phyloP scores from a whole-genome alignment of 2,113 vertebrate species.

The Ophiodon elongatus region DNA sequence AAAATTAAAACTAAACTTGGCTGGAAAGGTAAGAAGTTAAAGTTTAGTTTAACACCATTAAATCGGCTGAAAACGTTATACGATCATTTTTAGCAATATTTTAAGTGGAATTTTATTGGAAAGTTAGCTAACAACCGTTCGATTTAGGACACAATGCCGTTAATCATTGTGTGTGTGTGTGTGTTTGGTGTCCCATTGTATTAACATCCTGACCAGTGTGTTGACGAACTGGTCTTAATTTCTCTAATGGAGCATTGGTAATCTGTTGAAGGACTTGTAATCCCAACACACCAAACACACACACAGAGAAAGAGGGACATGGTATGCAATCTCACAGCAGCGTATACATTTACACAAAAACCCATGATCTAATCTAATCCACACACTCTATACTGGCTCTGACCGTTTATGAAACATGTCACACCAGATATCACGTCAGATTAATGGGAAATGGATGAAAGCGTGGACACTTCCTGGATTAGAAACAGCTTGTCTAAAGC shows the following conservation, averaged over 20 bases:
- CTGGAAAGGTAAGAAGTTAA: too few relatives aligned
- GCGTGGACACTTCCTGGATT: constrained; percentile 41
- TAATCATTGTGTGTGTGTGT: background rate
- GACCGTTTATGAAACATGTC: constrained; percentile 59
- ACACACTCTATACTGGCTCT: constrained; percentile 33
- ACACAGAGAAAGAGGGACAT: constrained; percentile 8
- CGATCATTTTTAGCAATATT: too few relatives aligned
- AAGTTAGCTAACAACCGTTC: too few relatives aligned
- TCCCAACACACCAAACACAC: constrained; percentile 28
- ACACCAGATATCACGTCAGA: constrained; percentile 51
- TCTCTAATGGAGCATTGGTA: constrained; percentile 52
- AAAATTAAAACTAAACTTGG: too few relatives aligned
- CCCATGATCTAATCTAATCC: constrained; percentile 69
- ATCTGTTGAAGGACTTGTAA: constrained; percentile 56
- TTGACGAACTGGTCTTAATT: constrained; percentile 1
- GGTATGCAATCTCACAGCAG: constrained; percentile 16
- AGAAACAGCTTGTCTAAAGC: constrained; percentile 21
- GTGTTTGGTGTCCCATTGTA: background rate
- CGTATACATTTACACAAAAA: constrained; percentile 51
- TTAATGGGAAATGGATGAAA: constrained; percentile 41
- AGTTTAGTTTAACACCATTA: too few relatives aligned
- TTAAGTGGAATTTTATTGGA: too few relatives aligned
- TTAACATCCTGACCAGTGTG: background rate
- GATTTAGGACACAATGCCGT: too few relatives aligned
- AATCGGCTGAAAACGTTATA: too few relatives aligned